Conservation (phyloP, 2,888 invertebrate species). For the Eudasyphora cyanicolor region DNA sequence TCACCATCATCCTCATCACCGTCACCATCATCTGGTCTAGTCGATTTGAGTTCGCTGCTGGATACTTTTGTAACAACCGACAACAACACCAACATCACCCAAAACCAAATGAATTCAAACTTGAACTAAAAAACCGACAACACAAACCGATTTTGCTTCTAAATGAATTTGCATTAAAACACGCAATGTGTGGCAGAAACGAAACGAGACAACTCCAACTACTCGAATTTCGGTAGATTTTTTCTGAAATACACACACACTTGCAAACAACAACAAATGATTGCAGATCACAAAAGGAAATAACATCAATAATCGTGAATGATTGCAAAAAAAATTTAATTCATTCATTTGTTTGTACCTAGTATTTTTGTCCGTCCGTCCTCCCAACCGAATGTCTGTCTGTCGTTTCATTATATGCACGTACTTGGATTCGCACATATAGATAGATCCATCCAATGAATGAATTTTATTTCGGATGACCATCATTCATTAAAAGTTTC, state of each 20-base stretch:
- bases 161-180: constrained; percentile 48
- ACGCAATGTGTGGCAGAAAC: constrained; percentile 26
- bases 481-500: constrained; percentile 39
- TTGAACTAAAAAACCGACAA: constrained; percentile 34
- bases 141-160: constrained; percentile 3
- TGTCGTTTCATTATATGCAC: constrained; percentile 17
- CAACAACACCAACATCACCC: not conserved
- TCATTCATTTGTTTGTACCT: constrained; percentile 31
- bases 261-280: constrained; percentile 13
- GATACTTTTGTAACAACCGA: not conserved
- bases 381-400: too few relatives aligned
- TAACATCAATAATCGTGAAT: constrained; percentile 60
- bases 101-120: constrained; percentile 34
- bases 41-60: not conserved
- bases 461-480: constrained; percentile 45
- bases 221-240: constrained; percentile 1
- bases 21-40: not conserved
- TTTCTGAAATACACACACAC: constrained; percentile 5
- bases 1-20: not conserved
- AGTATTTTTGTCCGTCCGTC: too few relatives aligned
- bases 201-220: not conserved
- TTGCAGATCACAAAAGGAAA: constrained; percentile 55
- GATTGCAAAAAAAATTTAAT: constrained; percentile 55
- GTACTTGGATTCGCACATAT: constrained; percentile 20
- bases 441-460: constrained; percentile 7